phyloP scores from a whole-genome alignment of 2,113 vertebrate genomes.

The Neodontobutis hainanensis region DNA sequence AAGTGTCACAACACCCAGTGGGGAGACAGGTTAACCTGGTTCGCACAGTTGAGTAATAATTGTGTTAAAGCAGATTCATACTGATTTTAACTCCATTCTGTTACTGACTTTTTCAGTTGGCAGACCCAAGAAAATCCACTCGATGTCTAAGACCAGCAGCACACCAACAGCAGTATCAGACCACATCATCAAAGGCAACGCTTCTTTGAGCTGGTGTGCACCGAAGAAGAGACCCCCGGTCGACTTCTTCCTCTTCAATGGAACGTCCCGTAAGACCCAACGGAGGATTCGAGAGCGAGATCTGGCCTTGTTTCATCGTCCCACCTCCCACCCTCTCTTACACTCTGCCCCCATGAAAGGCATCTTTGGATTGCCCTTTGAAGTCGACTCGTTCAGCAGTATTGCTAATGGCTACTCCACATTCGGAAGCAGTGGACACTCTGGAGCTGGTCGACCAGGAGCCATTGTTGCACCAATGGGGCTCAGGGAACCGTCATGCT shows the following conservation, averaged over 20 bases:
- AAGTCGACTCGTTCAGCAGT: conserved; percentile 93
- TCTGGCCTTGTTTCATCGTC: conserved; percentile 77
- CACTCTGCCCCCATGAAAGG: conserved; percentile 71
- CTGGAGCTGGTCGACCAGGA: conserved; percentile 42
- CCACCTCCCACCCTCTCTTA: conserved; percentile 71
- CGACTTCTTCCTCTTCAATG: conserved; percentile 92
- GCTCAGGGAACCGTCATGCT: conserved; percentile 61
- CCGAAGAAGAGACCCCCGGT: conserved; percentile 82
- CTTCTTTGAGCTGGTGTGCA: conserved; percentile 84
- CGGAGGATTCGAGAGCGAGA: conserved; percentile 81
- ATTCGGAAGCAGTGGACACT: conserved; percentile 72
- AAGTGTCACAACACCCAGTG: conserved; percentile 18
- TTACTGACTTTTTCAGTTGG: conserved; percentile 66
- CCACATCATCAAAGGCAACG: conserved; percentile 73
- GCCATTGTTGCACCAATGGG: conserved; percentile 66
- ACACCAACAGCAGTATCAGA: conserved; percentile 47
- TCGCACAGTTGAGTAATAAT: conserved; percentile 49
- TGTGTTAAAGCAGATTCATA: conserved; percentile 44
- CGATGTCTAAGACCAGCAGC: conserved; percentile 74
- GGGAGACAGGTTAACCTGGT: conserved; percentile 58
- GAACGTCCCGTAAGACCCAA: conserved; percentile 82
- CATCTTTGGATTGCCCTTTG: conserved; percentile 92
- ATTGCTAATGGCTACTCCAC: conserved; percentile 89
- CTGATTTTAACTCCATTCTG: conserved; percentile 32
- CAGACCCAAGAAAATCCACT: conserved; percentile 81